These are phyloP conservation scores for Gnathonemus echidnorhynchus DNA, from an alignment of 2,113 vertebrate genomes.

Conservation along the genomic window DNA sequence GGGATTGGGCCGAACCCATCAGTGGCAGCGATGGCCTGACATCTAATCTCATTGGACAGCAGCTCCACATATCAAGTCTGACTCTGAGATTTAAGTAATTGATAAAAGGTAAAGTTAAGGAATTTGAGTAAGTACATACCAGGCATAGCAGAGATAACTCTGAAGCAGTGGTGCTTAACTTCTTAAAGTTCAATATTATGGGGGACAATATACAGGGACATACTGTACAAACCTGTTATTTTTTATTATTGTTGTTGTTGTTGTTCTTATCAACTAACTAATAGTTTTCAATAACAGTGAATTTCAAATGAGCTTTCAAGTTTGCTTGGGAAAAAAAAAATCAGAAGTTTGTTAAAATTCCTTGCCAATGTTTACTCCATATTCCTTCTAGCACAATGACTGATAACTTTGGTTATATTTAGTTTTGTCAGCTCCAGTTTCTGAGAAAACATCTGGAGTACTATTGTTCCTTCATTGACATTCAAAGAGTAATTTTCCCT, in stretches of 20 bases:
- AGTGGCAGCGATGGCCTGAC: conserved; percentile 59
- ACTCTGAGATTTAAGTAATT: conserved; percentile 65
- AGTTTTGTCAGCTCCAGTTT: neutral
- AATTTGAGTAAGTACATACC: conserved; percentile 22
- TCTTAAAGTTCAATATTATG: neutral
- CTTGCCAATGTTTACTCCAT: neutral
- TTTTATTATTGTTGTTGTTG: neutral
- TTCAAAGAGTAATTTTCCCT: neutral
- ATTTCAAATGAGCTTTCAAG: neutral
- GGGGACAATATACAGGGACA: neutral
- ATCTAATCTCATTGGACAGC: conserved; percentile 63
- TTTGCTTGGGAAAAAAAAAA: neutral
- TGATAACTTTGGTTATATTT: neutral
- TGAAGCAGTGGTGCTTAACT: conserved; percentile 6
- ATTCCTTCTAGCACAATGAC: neutral
- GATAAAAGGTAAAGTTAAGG: conserved; percentile 55
- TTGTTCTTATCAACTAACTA: neutral
- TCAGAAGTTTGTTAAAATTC: neutral
- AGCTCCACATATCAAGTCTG: conserved; percentile 56
- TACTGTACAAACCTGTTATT: neutral
- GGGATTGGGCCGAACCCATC: conserved; percentile 47
- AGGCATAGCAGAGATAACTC: neutral
- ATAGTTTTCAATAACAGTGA: neutral
- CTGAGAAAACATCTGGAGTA: neutral
- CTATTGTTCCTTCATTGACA: neutral